Conservation (phyloP, 2,888 invertebrate species). For the Spilarctia lutea region DNA sequence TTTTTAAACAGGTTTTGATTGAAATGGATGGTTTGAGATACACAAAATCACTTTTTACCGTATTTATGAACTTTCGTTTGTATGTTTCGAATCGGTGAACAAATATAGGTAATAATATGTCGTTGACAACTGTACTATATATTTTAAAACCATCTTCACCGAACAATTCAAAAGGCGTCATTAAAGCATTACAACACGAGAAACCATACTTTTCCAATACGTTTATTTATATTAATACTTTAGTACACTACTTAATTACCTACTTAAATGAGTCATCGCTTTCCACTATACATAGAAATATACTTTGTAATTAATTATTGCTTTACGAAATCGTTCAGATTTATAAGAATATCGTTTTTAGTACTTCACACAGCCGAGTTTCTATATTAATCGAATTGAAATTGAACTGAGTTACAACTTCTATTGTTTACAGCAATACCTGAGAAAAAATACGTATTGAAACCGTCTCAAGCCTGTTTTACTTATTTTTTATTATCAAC, state of each 20-base stretch:
- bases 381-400: slow-evolving; percentile 34
- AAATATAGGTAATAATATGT: neutral
- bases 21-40: neutral
- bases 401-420: slow-evolving; percentile 31
- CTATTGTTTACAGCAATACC: slow-evolving; percentile 13
- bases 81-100: neutral
- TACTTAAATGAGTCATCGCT: slow-evolving; percentile 18
- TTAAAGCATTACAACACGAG: neutral
- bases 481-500: neutral
- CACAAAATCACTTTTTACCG: neutral
- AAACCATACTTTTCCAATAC: slow-evolving; percentile 13
- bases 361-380: slow-evolving; percentile 47
- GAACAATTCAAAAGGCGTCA: neutral
- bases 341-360: slow-evolving; percentile 25
- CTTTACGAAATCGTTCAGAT: slow-evolving; percentile 19
- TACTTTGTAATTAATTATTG: slow-evolving; percentile 18
- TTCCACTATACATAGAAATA: slow-evolving; percentile 11
- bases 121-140: neutral
- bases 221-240: slow-evolving; percentile 5
- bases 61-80: neutral
- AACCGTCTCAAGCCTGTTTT: neutral
- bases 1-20: neutral
- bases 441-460: slow-evolving; percentile 2
- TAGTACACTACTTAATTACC: slow-evolving; percentile 15
- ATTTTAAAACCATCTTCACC: neutral